Conservation (phyloP, 2,113 vertebrate genomes). For the Otis tarda region DNA sequence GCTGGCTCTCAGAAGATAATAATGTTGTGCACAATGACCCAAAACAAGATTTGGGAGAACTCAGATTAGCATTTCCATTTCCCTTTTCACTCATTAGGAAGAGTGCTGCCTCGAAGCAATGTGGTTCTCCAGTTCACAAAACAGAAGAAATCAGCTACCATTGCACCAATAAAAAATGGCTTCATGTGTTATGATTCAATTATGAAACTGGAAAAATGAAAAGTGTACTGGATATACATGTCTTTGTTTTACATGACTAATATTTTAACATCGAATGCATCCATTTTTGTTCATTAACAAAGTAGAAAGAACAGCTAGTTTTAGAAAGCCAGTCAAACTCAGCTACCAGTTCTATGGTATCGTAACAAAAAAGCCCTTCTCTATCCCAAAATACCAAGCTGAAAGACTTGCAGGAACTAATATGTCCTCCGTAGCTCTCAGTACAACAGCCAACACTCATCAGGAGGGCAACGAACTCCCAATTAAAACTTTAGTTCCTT, state of each 20-base stretch:
- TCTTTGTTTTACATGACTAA: neutral
- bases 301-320: neutral
- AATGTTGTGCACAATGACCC: neutral
- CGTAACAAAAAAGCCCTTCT: neutral
- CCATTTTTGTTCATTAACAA: neutral
- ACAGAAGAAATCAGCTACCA: neutral
- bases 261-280: neutral
- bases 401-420: neutral
- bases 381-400: rapidly evolving
- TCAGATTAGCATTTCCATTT: neutral
- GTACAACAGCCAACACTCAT: rapidly evolving
- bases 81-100: neutral
- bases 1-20: too few species aligned
- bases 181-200: neutral
- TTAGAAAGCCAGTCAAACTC: neutral
- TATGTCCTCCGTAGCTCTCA: neutral
- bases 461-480: neutral
- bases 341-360: neutral
- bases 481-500: neutral
- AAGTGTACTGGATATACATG: neutral
- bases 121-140: neutral
- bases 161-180: neutral
- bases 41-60: neutral
- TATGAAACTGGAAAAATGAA: neutral
- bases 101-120: neutral